Conservation (phyloP, 2,113 vertebrate genomes). For the Vulpes vulpes region DNA sequence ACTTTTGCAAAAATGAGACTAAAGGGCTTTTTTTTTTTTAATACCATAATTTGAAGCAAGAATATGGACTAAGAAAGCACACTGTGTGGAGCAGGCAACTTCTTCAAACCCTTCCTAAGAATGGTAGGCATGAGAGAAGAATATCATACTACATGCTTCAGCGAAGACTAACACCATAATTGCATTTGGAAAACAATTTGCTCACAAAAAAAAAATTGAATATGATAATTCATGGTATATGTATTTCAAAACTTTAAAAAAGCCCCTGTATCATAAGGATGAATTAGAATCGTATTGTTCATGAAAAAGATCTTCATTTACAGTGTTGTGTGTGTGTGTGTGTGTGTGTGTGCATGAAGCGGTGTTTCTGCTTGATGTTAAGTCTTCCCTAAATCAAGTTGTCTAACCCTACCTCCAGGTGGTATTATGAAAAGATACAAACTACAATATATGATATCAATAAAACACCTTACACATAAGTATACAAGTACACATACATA, state of each 20-base stretch:
- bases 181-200: too few species aligned
- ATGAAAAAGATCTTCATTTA: background rate
- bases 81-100: background rate
- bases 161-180: too few species aligned
- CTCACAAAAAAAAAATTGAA: background rate
- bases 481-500: background rate
- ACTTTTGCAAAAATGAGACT: slow-evolving; percentile 41
- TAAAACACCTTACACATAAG: background rate
- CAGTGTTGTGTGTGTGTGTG: too few species aligned
- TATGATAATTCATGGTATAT: background rate
- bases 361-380: background rate
- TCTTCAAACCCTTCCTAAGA: background rate
- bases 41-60: slow-evolving; percentile 12
- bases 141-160: background rate
- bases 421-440: background rate
- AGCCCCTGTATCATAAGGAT: background rate
- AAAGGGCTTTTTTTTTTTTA: background rate
- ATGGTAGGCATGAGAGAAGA: background rate
- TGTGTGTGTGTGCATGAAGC: background rate
- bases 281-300: background rate
- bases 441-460: background rate
- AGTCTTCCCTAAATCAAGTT: background rate
- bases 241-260: background rate
- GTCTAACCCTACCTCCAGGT: background rate
- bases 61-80: background rate